A percentile compares a stretch with the other conserved stretches of the same genome.
phyloP scores from a whole-genome alignment of 2,113 vertebrate genomes.

The Phyllopteryx taeniolatus region DNA sequence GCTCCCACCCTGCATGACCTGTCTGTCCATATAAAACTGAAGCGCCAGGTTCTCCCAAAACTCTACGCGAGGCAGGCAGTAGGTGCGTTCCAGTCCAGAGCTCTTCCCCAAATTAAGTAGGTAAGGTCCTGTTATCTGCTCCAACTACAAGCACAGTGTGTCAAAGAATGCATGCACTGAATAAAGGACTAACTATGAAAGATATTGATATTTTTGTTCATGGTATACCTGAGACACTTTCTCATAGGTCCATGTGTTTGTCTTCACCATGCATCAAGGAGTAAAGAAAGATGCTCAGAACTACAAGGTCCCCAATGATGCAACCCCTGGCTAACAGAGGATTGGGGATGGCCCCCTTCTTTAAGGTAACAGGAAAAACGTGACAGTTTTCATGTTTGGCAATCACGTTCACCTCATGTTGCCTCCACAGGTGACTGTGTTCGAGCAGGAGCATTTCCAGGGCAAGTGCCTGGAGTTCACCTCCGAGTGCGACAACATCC shows the following conservation, averaged over 20 bases:
- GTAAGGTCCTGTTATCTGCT: constrained; percentile 66
- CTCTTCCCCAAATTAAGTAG: constrained; percentile 59
- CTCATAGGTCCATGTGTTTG: not conserved
- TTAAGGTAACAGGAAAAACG: constrained; percentile 62
- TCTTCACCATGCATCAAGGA: constrained; percentile 31
- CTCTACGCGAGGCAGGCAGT: constrained; percentile 68
- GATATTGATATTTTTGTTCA: not conserved
- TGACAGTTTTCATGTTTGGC: not conserved
- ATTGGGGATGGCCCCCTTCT: constrained; percentile 77
- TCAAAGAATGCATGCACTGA: not conserved
- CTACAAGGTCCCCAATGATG: constrained; percentile 72
- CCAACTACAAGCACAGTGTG: constrained; percentile 3
- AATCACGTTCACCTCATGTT: not conserved
- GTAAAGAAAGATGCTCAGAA: constrained; percentile 76
- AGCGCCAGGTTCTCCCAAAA: constrained; percentile 74
- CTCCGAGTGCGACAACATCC: constrained; percentile 77
- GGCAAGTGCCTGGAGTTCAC: constrained; percentile 79
- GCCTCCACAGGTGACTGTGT: constrained; percentile 74
- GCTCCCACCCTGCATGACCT: not conserved
- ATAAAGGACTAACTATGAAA: not conserved
- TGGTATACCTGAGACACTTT: not conserved
- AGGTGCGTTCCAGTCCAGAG: constrained; percentile 59
- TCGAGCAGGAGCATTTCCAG: constrained; percentile 83
- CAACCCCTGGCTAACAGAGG: constrained; percentile 72
- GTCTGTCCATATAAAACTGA: constrained; percentile 71